phyloP scores from a whole-genome alignment of 2,113 vertebrate species.

The Jacana jacana region DNA sequence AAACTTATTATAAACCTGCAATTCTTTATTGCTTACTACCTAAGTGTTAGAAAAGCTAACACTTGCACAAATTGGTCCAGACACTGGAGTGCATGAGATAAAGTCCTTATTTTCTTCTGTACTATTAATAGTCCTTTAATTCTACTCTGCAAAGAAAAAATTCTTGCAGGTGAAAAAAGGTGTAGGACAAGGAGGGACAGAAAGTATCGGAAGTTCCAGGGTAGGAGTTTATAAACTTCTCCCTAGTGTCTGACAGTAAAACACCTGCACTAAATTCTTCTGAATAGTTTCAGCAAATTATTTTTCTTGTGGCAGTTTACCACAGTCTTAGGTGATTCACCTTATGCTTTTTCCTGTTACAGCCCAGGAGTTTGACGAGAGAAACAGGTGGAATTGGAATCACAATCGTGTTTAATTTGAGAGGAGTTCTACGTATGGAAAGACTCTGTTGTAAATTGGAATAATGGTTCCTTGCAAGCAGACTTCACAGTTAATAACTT shows the following conservation, averaged over 20 bases:
- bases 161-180: background rate
- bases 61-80: background rate
- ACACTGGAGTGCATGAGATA: background rate
- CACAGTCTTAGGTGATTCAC: background rate
- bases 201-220: background rate
- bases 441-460: background rate
- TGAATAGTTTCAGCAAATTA: background rate
- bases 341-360: background rate
- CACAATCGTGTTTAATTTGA: background rate
- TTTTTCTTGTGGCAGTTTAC: background rate
- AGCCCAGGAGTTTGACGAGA: background rate
- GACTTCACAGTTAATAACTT: slow-evolving; percentile 40
- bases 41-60: background rate
- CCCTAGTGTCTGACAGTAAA: background rate
- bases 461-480: background rate
- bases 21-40: background rate
- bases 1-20: background rate
- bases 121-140: background rate
- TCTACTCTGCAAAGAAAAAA: background rate
- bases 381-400: background rate
- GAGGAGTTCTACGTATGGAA: background rate
- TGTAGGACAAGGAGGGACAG: background rate
- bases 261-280: background rate
- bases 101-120: background rate
- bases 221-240: background rate